Conservation (phyloP, 1,140 invertebrate species). For the Drosophila novamexicana region DNA sequence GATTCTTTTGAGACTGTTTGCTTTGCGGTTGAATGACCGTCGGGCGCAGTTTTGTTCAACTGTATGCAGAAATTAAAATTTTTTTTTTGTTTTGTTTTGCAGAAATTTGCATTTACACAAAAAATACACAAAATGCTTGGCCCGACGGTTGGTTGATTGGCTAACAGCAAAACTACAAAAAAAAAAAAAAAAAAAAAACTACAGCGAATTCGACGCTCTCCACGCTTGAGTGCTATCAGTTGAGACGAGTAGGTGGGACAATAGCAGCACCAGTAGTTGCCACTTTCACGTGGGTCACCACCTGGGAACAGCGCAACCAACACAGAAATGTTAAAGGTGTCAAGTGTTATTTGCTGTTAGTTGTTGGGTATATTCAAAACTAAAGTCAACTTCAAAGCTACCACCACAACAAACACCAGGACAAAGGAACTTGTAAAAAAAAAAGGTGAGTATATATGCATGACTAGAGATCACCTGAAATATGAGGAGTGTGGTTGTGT, state of each 20-base stretch:
- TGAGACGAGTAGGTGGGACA: slow-evolving; percentile 23
- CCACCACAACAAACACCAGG: not conserved
- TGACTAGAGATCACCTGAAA: too few species aligned
- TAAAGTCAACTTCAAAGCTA: slow-evolving; percentile 7
- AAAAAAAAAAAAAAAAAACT: slow-evolving; percentile 13
- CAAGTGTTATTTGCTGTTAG: slow-evolving; percentile 53
- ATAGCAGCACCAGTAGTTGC: slow-evolving; percentile 1
- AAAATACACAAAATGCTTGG: slow-evolving; percentile 63
- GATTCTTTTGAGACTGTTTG: slow-evolving; percentile 49
- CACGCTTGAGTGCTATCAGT: slow-evolving; percentile 57
- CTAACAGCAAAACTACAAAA: slow-evolving; percentile 36
- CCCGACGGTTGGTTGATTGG: slow-evolving; percentile 62
- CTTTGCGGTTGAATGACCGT: slow-evolving; percentile 42
- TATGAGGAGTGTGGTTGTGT: too few species aligned
- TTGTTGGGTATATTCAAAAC: slow-evolving; percentile 27
- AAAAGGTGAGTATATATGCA: not conserved
- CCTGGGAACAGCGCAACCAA: slow-evolving; percentile 17
- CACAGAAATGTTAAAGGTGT: slow-evolving; percentile 54
- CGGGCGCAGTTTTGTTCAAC: slow-evolving; percentile 34
- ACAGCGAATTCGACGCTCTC: slow-evolving; percentile 8
- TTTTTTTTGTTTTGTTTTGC: slow-evolving; percentile 49
- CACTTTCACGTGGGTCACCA: slow-evolving; percentile 42
- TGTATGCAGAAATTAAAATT: slow-evolving; percentile 49
- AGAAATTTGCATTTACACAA: slow-evolving; percentile 80
- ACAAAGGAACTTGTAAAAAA: not conserved